Evolutionary conservation across 2,797 vertebrate genomes (phyloP), one percentile per base, ranked within the genome.

Genomic region (Borostomias antarcticus): DNA sequence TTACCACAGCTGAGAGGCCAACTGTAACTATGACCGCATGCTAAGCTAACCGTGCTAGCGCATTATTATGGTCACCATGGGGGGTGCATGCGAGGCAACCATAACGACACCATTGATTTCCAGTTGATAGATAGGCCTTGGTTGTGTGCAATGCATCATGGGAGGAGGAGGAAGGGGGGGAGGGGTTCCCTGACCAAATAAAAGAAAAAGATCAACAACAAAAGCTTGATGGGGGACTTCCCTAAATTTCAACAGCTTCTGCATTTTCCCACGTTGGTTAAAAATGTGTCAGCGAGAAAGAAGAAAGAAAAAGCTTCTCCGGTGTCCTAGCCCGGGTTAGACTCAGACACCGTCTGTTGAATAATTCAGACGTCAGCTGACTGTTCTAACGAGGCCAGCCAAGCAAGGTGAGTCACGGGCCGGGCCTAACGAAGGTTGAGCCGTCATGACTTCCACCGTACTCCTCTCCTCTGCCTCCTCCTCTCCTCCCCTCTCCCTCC

Each of bases 281-380:
- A 17, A 17, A 43, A 43, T 9, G 21, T 51, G 21, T 51, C 10
- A 9, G 23, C 13, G 25, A 54, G 2, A 2, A 17, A 28, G 3
- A 11, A 25, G 8, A 28, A 43, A 19, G 2, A 43, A 23, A 11
- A 13, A 10, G 5, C 19, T 35, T 25, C 29, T 13, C 29, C 43
- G 7, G 21, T 51, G 32, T 28, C 47, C 17, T 52, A n/a, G 29
- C 30, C 23, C n/a, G 58, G 10, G 29, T 29, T 63, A 53, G 32
- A 66, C 30, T 11, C 15, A 58, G 47, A 67, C 66, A 65, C 72
- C 40, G 45, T 58, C 23, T 17, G 25, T 66, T 89, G 37, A 85
- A 85, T 88, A 81, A 86, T 84, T 88, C 68, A 89, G 50, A 52
- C 30, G 23, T 37, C 28, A 2, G 60, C 29, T 35, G 57, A 48